These are phyloP conservation scores for Pomacea maculata DNA, from an alignment of 1,140 invertebrate species.

Conservation along the genomic window DNA sequence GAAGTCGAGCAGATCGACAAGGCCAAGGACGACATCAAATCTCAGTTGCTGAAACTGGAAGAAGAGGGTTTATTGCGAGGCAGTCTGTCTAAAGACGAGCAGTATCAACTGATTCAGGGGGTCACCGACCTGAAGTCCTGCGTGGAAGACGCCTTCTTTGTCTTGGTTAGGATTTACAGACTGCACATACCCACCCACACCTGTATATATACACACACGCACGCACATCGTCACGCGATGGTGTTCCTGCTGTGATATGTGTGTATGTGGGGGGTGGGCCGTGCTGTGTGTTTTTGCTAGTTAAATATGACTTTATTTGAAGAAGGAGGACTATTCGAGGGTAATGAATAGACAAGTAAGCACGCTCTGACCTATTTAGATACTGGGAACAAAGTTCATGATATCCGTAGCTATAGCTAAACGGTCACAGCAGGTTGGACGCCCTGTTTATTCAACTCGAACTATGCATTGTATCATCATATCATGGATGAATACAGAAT, in stretches of 20 bases:
- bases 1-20: constrained; percentile 75
- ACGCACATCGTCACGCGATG: neutral
- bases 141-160: constrained; percentile 75
- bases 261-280: neutral
- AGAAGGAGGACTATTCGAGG: too few relatives aligned
- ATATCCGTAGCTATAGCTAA: too few relatives aligned
- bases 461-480: too few relatives aligned
- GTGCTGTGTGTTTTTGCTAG: neutral
- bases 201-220: neutral
- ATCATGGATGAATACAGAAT: neutral
- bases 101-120: constrained; percentile 77
- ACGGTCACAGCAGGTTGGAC: neutral
- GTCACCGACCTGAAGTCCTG: constrained; percentile 55
- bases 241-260: neutral
- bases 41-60: constrained; percentile 80
- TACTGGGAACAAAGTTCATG: too few relatives aligned
- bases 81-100: constrained; percentile 76
- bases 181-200: neutral
- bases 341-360: too few relatives aligned
- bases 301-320: neutral
- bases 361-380: too few relatives aligned
- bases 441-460: neutral
- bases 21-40: constrained; percentile 78
- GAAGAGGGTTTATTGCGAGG: constrained; percentile 74
- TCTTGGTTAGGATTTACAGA: constrained; percentile 70